These are phyloP conservation scores for Euthynnus affinis DNA, from an alignment of 2,797 vertebrate genomes.

Conservation along the genomic window DNA sequence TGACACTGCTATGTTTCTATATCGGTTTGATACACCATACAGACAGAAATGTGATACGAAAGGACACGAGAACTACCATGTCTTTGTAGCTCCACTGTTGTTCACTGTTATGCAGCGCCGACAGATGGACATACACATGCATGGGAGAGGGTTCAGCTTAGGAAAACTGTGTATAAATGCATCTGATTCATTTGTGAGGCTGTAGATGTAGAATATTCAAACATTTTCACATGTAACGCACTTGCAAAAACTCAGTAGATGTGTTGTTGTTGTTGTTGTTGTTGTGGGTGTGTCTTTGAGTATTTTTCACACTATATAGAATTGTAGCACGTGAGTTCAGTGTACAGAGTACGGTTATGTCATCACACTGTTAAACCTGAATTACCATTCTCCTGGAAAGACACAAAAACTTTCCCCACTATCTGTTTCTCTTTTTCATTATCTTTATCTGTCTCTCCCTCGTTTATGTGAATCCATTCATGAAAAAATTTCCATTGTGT, in stretches of 20 bases:
- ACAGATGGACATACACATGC: slow-evolving; percentile 29
- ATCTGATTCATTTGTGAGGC: slow-evolving; percentile 37
- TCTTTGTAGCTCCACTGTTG: slow-evolving; percentile 12
- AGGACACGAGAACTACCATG: neutral
- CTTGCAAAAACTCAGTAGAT: neutral
- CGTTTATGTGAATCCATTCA: slow-evolving; percentile 21
- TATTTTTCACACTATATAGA: neutral
- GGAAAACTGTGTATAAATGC: slow-evolving; percentile 32
- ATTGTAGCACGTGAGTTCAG: neutral
- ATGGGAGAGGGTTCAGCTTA: slow-evolving; percentile 18
- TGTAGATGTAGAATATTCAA: neutral
- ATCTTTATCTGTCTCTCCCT: neutral
- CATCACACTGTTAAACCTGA: slow-evolving; percentile 14
- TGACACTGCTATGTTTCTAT: slow-evolving; percentile 9
- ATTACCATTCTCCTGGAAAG: slow-evolving; percentile 4
- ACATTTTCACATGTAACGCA: slow-evolving; percentile 32
- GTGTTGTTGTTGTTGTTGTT: neutral
- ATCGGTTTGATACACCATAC: slow-evolving; percentile 12
- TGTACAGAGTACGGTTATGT: neutral
- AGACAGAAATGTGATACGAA: slow-evolving; percentile 12
- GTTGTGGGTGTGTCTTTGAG: neutral
- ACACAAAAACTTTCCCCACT: slow-evolving; percentile 6
- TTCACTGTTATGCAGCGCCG: neutral
- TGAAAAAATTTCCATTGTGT: slow-evolving; percentile 41
- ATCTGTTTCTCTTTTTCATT: neutral